Base-by-base conservation (phyloP, 2,797 vertebrate genomes). In the Lepus townsendii region DNA sequence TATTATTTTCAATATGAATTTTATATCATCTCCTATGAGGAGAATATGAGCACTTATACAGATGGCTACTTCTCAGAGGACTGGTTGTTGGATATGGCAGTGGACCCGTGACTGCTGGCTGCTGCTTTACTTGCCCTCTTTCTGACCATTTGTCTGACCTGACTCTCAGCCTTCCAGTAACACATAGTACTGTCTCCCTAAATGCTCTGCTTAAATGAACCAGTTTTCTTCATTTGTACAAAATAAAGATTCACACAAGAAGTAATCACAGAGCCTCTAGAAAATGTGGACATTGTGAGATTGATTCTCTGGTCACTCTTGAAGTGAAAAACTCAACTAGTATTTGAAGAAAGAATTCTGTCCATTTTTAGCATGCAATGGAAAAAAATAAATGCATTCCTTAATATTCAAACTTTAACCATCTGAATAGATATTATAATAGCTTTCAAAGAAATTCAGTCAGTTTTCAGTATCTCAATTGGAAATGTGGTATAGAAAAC, bases 11-110 rank as follows among this genome's bases (percentile, higher is more conserved):
- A 66, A 47, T n/a, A 79, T 14, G 2, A 73, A 85, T 83, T 94
- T 94, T 57, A 90, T 52, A 27, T 52, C 50, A 71, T 16, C 35
- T 93, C 90, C 17, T 16, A 90, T 50, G 82, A 90, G 30, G 9
- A 91, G 4, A 94, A 24, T 13, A 83, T 83, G 88, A 69, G 63
- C 68, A 27, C 30, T 68, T 77, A 3, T n/a, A 3, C 10, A 72
- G 20, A 86, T 47, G 42, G 42, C 42, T 47, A 47, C 42, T 35
- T 57, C 32, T 69, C 80, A 82, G 12, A 32, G 47, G 93, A 20
- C 35, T 71, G 11, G 20, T 17, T 24, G 4, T 54, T 66, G 19
- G 6, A 47, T 63, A 27, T 54, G 27, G 12, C 19, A 26, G 4
- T 47, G 5, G 11, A 7, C 47, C 12, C 62, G 14, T 20, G 16